These are phyloP conservation scores for Erannis defoliaria DNA, from an alignment of 2,888 invertebrate species.

Conservation along the genomic window DNA sequence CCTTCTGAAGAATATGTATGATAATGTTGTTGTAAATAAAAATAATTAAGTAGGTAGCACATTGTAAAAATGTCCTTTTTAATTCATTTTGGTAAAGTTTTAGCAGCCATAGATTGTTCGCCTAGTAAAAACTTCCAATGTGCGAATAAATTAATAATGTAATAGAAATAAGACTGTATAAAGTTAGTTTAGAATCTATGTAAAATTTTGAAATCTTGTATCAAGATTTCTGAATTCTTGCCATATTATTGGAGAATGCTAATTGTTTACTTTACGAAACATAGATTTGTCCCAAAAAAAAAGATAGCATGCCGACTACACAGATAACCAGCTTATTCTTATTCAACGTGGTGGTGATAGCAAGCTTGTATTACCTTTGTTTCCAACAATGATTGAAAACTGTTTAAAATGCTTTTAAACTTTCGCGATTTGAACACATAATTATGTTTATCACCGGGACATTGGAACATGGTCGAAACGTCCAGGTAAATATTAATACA, in stretches of 20 bases:
- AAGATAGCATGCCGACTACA: too few species aligned
- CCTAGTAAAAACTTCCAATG: constrained; percentile 46
- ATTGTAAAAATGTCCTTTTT: constrained; percentile 21
- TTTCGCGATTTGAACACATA: too few species aligned
- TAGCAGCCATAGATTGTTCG: constrained; percentile 23
- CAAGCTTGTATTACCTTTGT: too few species aligned
- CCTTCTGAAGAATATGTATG: constrained; percentile 96
- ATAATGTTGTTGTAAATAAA: constrained; percentile 45
- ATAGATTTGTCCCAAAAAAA: too few species aligned
- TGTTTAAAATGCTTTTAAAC: too few species aligned
- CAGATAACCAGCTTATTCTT: too few species aligned
- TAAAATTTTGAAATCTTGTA: constrained; percentile 82
- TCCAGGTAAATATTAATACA: too few species aligned
- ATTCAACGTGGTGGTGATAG: too few species aligned
- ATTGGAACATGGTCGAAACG: too few species aligned
- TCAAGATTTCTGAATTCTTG: constrained; percentile 83
- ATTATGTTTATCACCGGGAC: too few species aligned
- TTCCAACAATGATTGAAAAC: too few species aligned
- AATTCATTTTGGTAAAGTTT: constrained; percentile 11
- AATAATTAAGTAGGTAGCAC: constrained; percentile 8
- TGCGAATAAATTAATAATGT: constrained; percentile 22
- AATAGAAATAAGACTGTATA: constrained; percentile 50
- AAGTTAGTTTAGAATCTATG: constrained; percentile 55
- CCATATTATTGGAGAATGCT: constrained; percentile 67
- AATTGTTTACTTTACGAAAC: too few species aligned